phyloP scores from a whole-genome alignment of 2,113 vertebrate species.

The Anolis carolinensis region DNA sequence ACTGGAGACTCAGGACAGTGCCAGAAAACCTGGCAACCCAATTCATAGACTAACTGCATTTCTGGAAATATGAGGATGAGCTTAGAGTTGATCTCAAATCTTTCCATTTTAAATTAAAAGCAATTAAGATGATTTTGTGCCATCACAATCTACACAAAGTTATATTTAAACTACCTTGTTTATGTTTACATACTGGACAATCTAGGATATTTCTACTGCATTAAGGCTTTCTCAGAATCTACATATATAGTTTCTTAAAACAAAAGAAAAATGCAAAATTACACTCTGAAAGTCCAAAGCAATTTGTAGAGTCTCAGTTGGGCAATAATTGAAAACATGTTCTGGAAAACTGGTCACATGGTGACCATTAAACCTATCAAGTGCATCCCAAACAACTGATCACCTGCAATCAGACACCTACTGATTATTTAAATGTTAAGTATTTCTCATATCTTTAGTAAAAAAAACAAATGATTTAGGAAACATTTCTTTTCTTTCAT shows the following conservation, averaged over 20 bases:
- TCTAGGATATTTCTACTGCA: slow-evolving; percentile 1
- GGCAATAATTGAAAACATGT: slow-evolving; percentile 41
- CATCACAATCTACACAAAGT: background rate
- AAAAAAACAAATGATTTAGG: slow-evolving; percentile 48
- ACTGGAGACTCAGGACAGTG: background rate
- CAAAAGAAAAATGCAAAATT: background rate
- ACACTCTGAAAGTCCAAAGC: slow-evolving; percentile 24
- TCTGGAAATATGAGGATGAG: background rate
- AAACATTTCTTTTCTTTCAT: slow-evolving; percentile 66
- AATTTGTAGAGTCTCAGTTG: slow-evolving; percentile 37
- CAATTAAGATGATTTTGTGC: background rate
- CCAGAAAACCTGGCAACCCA: background rate
- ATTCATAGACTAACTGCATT: background rate
- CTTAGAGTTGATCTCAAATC: background rate
- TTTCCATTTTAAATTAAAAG: background rate
- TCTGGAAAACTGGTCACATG: slow-evolving; percentile 51
- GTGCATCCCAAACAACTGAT: slow-evolving; percentile 35
- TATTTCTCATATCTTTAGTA: slow-evolving; percentile 42
- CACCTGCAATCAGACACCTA: slow-evolving; percentile 36
- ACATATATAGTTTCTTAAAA: background rate
- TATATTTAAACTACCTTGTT: background rate
- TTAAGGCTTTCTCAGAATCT: slow-evolving; percentile 15
- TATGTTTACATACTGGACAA: slow-evolving; percentile 13
- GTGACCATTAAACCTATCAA: slow-evolving; percentile 54
- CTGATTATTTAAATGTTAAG: slow-evolving; percentile 32